Conservation (phyloP, 2,888 invertebrate species). For the Orthosia cruda region DNA sequence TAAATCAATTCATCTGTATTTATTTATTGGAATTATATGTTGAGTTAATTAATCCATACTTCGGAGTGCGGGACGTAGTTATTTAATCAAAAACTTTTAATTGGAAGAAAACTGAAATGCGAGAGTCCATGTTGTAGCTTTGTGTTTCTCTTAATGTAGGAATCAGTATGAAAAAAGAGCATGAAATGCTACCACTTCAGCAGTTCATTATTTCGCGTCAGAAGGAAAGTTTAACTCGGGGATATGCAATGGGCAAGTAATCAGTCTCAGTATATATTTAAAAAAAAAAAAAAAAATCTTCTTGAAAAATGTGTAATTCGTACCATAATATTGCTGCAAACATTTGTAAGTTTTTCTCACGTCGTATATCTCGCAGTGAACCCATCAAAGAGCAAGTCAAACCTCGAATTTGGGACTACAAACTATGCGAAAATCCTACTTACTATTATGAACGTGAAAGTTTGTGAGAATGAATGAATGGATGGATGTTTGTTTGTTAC, state of each 20-base stretch:
- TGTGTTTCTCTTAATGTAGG: slow-evolving; percentile 38
- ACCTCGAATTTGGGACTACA: too few relatives aligned
- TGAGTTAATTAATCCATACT: slow-evolving; percentile 41
- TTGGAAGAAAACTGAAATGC: slow-evolving; percentile 58
- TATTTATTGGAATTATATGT: slow-evolving; percentile 31
- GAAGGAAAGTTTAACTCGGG: slow-evolving; percentile 17
- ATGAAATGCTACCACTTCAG: slow-evolving; percentile 18
- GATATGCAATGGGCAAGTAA: slow-evolving; percentile 17
- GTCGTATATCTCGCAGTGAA: too few relatives aligned
- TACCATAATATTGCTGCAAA: too few relatives aligned
- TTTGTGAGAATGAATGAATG: too few relatives aligned
- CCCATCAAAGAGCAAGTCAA: too few relatives aligned
- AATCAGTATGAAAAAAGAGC: slow-evolving; percentile 29
- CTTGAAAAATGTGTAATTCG: background rate
- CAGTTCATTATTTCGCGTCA: slow-evolving; percentile 33
- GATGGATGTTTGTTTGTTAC: too few relatives aligned
- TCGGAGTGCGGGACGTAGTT: slow-evolving; percentile 31
- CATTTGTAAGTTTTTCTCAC: too few relatives aligned
- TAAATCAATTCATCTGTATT: slow-evolving; percentile 42
- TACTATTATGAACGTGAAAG: too few relatives aligned
- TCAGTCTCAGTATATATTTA: background rate
- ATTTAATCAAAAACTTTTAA: slow-evolving; percentile 66
- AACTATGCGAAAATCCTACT: too few relatives aligned
- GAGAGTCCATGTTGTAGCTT: slow-evolving; percentile 35
- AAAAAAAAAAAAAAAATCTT: background rate